A percentile compares a stretch with the other conserved stretches of the same genome.
Conservation (phyloP, 2,113 vertebrate species). For the Labeo catla region DNA sequence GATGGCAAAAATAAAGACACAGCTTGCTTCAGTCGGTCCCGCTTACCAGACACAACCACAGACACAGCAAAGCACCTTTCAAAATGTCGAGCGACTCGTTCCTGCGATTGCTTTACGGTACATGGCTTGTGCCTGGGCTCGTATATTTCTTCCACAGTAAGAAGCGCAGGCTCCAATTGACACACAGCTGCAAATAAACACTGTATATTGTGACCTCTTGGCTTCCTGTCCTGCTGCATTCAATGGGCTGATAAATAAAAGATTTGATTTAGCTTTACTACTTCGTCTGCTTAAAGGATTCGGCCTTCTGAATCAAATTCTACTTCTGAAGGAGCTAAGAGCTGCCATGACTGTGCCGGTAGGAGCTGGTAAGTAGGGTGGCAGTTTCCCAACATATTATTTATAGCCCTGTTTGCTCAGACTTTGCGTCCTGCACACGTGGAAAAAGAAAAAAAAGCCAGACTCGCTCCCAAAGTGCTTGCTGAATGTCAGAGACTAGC, state of each 20-base stretch:
- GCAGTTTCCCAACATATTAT: slow-evolving; percentile 56
- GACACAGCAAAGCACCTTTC: slow-evolving; percentile 22
- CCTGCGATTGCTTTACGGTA: slow-evolving; percentile 27
- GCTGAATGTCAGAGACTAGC: slow-evolving; percentile 44
- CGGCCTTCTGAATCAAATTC: slow-evolving; percentile 54
- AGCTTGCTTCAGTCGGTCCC: slow-evolving; percentile 15
- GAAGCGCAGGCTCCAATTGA: slow-evolving; percentile 38
- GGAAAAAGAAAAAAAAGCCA: slow-evolving; percentile 32
- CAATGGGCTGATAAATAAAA: slow-evolving; percentile 57
- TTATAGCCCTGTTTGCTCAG: slow-evolving; percentile 57
- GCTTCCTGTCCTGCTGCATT: slow-evolving; percentile 48
- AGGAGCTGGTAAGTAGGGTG: slow-evolving; percentile 39
- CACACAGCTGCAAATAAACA: slow-evolving; percentile 36
- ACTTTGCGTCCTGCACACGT: slow-evolving; percentile 29
- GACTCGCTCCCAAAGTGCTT: slow-evolving; percentile 34
- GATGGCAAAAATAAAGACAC: slow-evolving; percentile 27
- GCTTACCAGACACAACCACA: slow-evolving; percentile 28
- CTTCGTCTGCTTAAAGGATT: slow-evolving; percentile 51
- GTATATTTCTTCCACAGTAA: slow-evolving; percentile 40
- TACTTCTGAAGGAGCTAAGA: slow-evolving; percentile 51
- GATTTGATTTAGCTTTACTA: slow-evolving; percentile 57
- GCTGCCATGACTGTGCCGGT: slow-evolving; percentile 44
- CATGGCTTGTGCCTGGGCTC: slow-evolving; percentile 28
- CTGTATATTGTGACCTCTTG: slow-evolving; percentile 52
- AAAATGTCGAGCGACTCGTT: slow-evolving; percentile 5